Evolutionary conservation across 1,140 invertebrate genomes (phyloP), one percentile per base, ranked within the genome.

Genomic region (Drosophila ananassae): DNA sequence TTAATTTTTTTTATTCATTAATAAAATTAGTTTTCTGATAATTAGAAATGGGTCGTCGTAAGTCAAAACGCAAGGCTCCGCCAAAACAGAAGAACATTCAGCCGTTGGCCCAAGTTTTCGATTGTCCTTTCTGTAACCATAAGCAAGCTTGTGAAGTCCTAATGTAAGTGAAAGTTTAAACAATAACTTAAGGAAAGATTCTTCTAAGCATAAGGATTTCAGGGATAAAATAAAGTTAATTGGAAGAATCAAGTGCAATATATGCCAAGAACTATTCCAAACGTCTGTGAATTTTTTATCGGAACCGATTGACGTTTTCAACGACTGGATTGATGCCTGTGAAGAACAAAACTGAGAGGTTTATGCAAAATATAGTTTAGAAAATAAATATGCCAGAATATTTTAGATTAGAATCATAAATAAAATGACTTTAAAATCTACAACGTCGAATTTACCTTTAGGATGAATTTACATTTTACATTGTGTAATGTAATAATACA

Each of bases 71-170:
- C 89, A 99, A 99, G 93, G 97, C 98, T n/a, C 98, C 98, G 9
- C 95, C 97, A 32, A 99, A 98, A 92, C 94, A 96, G 71, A 99
- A 99, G 93, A 95, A 95, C 5, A 98, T 99, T 79, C 95, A 98
- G 91, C 96, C 98, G 1, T 92, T 99, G 32, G 98, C 99, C 89
- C 96, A 95, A 34, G 96, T 98, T 80, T 99, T 99, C 91, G 99
- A 99, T 92, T 99, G 99, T 91, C 99, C 99, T 6, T 99, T 99
- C 93, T 99, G 99, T 92, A 99, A 99, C 93, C 98, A 99, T 90
- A 98, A 99, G 92, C 98, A 97, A 80, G 98, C 98, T 3, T 99
- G 98, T 93, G 98, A 99, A 93, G 98, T 99, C 34, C 99, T 99
- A 95, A 97, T 99, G 98, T 99, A 94, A 94, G 96, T 94, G 3